Base-by-base conservation (phyloP, 2,797 vertebrate species). In the Hephaestus fuliginosus region DNA sequence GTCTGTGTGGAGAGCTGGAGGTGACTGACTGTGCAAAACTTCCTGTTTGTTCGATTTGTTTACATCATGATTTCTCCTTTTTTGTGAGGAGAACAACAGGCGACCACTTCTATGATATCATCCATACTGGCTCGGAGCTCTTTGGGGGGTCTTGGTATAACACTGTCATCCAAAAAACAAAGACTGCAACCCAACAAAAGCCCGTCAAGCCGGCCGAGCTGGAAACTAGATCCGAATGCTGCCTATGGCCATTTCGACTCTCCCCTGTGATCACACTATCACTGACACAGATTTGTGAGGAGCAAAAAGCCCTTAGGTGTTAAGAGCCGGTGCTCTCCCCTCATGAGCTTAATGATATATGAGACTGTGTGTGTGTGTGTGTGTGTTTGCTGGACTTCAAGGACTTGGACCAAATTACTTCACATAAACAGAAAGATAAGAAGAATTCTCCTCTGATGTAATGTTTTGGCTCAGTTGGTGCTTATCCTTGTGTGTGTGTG, bases 101-200 rank as follows among this genome's bases (percentile, higher is more conserved):
- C 8, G 8, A 39, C 36, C 6, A 39, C 36, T 39, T 39, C 7
- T 7, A 8, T 52, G 17, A 67, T 33, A 28, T 51, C 78, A 65
- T 33, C 57, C 51, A 57, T 41, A 17, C 8, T 25, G 28, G 53
- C 76, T 74, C 48, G 22, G 39, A 76, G 81, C 70, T 13, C 73
- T 83, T 60, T 52, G 30, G 60, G 58, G 20, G 49, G 12, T 72
- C 76, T 36, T 14, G 51, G 14, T 65, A 53, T 33, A 76, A 66
- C 72, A 65, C 56, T 22, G 30, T 39, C 18, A 48, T 13, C 15
- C 12, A 73, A 30, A 74, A 84, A 77, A 74, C 56, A 68, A 84
- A 85, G 61, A 63, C 68, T 62, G 52, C 60, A 56, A 77, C 66
- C 68, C 51, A 69, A 90, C 91, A 86, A 89, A 89, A 85, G 81